Evolutionary conservation across 1,140 invertebrate species (phyloP), one percentile per base, ranked within the genome.

Genomic region (Whitmania pigra): DNA sequence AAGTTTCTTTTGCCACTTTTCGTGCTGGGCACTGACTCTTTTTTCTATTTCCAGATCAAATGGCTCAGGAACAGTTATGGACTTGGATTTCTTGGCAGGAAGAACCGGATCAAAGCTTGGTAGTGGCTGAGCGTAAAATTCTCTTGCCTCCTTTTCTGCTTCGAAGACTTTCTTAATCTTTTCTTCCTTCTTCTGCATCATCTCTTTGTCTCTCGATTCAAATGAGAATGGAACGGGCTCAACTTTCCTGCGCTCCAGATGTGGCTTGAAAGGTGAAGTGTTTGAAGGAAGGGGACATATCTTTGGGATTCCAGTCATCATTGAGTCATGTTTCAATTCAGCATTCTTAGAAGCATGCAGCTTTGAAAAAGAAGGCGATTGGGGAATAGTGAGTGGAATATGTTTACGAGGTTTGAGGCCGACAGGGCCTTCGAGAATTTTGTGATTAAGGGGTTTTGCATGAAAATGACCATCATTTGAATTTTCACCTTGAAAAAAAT

Each of bases 201-300:
- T 68, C 54, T 78, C 69, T 73, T 83, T 84, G 69, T 86, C 79
- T 0, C 85, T 78, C 17, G 82, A 72, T 60, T 87, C 86, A 75
- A 87, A 87, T 54, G 83, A 84, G 69, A 87, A 86, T 15, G 86
- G 80, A 22, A 76, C 73, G 20, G 77, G 75, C 25, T 78, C 76
- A 20, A 78, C 81, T 15, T 67, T 49, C 60, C 78, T 76, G 71
- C 80, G 81, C 9, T 74, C 57, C 18, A 80, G 70, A 13, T 77
- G 76, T 18, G 80, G 80, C 63, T 80, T 78, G 74, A 81, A 82
- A 29, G 78, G 78, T 18, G 81, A 73, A 22, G 79, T 79, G 6
- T 31, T 69, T 72, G 79, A 77, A 13, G 79, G 79, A 43, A 36
- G 36, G 36, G 77, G 76, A 15, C 77, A 72, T n/a, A 78, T 63